Evolutionary conservation across 2,113 vertebrate genomes (phyloP).

Genomic region (Neotoma lepida): DNA sequence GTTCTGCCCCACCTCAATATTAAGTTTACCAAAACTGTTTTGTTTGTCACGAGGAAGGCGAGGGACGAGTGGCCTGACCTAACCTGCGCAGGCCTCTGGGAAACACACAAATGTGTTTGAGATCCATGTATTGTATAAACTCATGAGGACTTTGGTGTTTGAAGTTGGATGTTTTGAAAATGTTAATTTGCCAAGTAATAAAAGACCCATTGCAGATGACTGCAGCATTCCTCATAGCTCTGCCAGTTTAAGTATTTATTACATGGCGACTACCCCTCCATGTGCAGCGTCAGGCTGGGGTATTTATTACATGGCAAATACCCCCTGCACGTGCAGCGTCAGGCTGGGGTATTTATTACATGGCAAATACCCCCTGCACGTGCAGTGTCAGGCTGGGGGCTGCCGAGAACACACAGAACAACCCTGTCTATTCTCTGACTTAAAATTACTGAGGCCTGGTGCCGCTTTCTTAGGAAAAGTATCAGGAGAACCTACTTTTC

Average conservation of each 20-base stretch:
- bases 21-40: constrained; percentile 1
- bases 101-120: not conserved
- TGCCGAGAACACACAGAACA: not conserved
- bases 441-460: constrained; percentile 31
- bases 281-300: not conserved
- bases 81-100: not conserved
- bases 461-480: constrained; percentile 21
- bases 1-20: not conserved
- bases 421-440: not conserved
- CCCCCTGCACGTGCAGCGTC: not conserved
- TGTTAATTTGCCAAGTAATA: not conserved
- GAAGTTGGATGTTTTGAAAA: constrained; percentile 26
- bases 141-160: constrained; percentile 5
- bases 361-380: not conserved
- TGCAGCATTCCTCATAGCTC: not conserved
- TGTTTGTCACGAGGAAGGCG: not conserved
- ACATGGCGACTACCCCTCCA: not conserved
- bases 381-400: not conserved
- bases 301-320: not conserved
- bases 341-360: not conserved
- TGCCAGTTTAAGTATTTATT: not conserved
- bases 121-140: not conserved
- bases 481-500: constrained; percentile 25
- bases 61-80: not conserved
- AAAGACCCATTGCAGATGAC: not conserved